These are phyloP conservation scores for Bostrychus sinensis DNA, from an alignment of 2,113 vertebrate species.

Conservation along the genomic window DNA sequence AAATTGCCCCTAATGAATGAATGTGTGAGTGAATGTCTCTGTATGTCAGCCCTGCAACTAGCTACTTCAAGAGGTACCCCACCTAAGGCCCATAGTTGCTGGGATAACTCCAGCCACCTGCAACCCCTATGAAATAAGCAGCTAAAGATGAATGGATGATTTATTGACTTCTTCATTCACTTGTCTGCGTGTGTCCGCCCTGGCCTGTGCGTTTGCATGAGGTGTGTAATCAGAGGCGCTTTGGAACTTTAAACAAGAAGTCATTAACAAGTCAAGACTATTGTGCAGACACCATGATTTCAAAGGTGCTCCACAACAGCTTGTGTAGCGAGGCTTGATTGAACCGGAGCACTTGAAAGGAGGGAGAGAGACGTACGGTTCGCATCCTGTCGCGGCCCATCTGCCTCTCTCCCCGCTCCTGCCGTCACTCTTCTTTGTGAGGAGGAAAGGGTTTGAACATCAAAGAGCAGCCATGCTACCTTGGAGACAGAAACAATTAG, in stretches of 20 bases:
- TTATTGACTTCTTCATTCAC: slow-evolving; percentile 11
- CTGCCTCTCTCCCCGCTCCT: slow-evolving; percentile 78
- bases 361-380: slow-evolving; percentile 83
- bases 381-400: slow-evolving; percentile 82
- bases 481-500: slow-evolving; percentile 83
- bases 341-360: slow-evolving; percentile 84
- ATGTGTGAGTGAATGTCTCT: no score
- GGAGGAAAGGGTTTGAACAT: slow-evolving; percentile 81
- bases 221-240: slow-evolving; percentile 77
- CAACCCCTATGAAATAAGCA: no score
- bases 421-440: slow-evolving; percentile 78
- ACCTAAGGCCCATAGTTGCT: no score
- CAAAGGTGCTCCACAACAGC: slow-evolving; percentile 85
- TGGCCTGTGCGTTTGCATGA: slow-evolving; percentile 46
- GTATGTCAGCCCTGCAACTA: no score
- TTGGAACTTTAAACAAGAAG: slow-evolving; percentile 82
- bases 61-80: no score
- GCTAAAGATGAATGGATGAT: neutral
- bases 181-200: slow-evolving; percentile 18
- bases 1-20: no score
- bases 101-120: no score
- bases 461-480: slow-evolving; percentile 77
- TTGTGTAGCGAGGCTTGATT: slow-evolving; percentile 81
- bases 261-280: slow-evolving; percentile 85
- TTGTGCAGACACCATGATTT: slow-evolving; percentile 82